A percentile compares a stretch with the other conserved stretches of the same genome.
These are phyloP conservation scores for Ceratotherium simum DNA, from an alignment of 2,113 vertebrate genomes.

Conservation along the genomic window DNA sequence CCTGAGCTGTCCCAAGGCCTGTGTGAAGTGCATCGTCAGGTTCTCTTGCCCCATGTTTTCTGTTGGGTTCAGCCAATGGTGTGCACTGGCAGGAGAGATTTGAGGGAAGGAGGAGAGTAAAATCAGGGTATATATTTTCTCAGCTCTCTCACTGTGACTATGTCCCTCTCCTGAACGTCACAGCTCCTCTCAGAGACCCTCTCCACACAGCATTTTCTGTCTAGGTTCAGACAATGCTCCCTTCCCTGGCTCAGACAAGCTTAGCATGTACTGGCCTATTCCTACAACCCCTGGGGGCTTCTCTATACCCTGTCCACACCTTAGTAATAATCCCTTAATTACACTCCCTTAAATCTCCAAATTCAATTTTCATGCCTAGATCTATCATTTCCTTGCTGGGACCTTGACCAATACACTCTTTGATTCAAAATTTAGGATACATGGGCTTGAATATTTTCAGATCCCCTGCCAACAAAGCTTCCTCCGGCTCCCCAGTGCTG, in stretches of 20 bases:
- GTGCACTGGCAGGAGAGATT: not conserved
- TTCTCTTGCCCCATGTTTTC: not conserved
- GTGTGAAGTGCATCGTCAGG: not conserved
- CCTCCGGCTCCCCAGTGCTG: not conserved
- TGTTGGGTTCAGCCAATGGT: not conserved
- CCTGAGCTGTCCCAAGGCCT: not conserved
- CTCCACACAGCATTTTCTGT: not conserved
- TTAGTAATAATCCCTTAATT: not conserved
- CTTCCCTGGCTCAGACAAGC: not conserved
- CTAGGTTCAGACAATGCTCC: not conserved
- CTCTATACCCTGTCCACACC: not conserved
- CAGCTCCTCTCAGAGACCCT: not conserved
- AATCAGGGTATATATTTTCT: not conserved
- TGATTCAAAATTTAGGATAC: slow-evolving; percentile 23
- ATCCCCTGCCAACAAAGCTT: not conserved
- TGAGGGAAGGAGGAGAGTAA: not conserved
- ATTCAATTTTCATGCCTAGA: not conserved
- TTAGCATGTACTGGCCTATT: not conserved
- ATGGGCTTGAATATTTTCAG: not conserved
- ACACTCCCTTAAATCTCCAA: not conserved
- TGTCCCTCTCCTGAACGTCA: not conserved
- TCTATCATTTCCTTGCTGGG: not conserved
- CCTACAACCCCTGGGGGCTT: not conserved
- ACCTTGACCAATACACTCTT: not conserved
- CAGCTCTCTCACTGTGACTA: not conserved